Evolutionary conservation across 2,113 vertebrate species (phyloP).

Genomic region (Neoarius graeffei): DNA sequence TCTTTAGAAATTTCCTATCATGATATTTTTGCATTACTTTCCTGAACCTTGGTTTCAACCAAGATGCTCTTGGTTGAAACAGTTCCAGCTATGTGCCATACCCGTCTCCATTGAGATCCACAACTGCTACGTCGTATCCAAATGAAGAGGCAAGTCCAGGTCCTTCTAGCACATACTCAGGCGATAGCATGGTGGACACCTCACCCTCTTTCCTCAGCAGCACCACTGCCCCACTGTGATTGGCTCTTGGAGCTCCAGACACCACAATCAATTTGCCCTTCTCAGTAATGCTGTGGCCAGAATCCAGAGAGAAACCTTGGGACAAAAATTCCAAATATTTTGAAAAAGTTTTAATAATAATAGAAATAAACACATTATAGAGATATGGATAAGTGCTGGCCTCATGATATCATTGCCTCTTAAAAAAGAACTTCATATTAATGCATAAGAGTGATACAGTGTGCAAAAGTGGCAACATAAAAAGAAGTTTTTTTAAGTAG

Average conservation of each 20-base stretch:
- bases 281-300: conserved; percentile 83
- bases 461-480: not conserved
- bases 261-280: conserved; percentile 85
- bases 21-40: not conserved
- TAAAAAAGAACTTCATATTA: not conserved
- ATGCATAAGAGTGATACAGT: not conserved
- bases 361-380: not conserved
- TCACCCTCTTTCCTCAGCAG: conserved; percentile 78
- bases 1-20: not conserved
- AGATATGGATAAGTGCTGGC: not conserved
- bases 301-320: conserved; percentile 92
- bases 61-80: not conserved
- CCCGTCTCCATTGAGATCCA: conserved; percentile 92
- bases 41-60: not conserved
- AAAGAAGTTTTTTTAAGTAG: not conserved
- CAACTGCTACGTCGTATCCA: conserved; percentile 93
- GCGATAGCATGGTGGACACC: conserved; percentile 72
- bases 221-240: conserved; percentile 92
- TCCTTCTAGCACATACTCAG: conserved; percentile 83
- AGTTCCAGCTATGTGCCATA: conserved; percentile 59
- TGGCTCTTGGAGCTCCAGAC: conserved; percentile 92
- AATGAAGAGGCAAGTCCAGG: conserved; percentile 93
- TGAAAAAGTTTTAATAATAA: conserved; percentile 64
- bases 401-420: not conserved
- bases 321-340: conserved; percentile 54